Base-by-base conservation (phyloP, 2,797 vertebrate genomes). In the Numenius phaeopus region DNA sequence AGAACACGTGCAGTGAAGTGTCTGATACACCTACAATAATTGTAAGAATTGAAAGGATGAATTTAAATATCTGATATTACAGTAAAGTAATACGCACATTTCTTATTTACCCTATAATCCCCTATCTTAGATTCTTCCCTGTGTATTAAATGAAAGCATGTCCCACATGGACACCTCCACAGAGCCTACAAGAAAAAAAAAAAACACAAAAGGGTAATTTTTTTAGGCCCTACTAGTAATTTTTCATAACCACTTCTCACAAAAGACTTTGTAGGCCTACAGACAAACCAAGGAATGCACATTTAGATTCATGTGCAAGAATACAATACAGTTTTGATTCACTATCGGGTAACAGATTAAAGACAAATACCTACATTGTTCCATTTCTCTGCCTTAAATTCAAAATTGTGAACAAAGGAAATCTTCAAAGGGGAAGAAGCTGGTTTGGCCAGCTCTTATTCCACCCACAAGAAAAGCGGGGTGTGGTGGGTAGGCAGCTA, bases 361-460 rank as follows among this genome's bases (percentile, higher is more conserved):
- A 90, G 42, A 73, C 17, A 72, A 89, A 90, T 55, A 50, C 49
- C 78, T 83, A 55, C 67, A 27, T 7, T 12, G 37, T 27, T 50
- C 40, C 29, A 50, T 42, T 67, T 23, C 72, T 91, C 49, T 37
- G 52, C 77, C 44, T 87, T 37, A 85, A 79, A 73, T 39, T 83
- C 82, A n/a, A 42, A 92, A 57, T 3, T 19, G 19, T 61, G 78
- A 97, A 77, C 89, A 95, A 66, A 91, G 52, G 26, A 64, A 57
- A 46, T 42, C 90, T 94, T 95, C 88, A 96, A 91, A 97, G 59
- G 9, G 42, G 13, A 40, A 75, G 65, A 62, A 93, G 96, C 94
- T 94, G 83, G 96, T 97, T 87, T 52, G 91, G 91, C 93, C 77
- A 96, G 95, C 83, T 91, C 72, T n/a, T 62, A 44, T 0, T 73